These are phyloP conservation scores for Iguana delicatissima DNA, from an alignment of 2,797 vertebrate genomes.

Conservation along the genomic window DNA sequence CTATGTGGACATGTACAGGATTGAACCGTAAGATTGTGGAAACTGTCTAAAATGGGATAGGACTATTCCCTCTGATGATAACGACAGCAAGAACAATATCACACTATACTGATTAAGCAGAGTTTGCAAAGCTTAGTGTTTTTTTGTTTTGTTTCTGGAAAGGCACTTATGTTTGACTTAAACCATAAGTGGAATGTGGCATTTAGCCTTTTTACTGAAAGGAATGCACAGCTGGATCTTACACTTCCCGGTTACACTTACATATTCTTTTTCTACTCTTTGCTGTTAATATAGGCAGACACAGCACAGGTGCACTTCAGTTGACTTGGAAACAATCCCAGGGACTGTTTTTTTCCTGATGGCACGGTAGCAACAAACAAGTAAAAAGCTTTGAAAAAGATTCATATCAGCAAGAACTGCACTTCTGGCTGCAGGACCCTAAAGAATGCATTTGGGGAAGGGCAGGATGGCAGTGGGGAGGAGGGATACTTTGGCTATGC, in stretches of 20 bases:
- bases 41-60: background rate
- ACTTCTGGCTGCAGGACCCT: background rate
- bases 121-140: background rate
- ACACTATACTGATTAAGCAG: background rate
- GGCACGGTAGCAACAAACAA: constrained; percentile 27
- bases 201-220: background rate
- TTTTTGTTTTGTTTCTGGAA: background rate
- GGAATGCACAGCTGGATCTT: constrained; percentile 22
- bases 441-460: background rate
- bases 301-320: background rate
- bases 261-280: background rate
- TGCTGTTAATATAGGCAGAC: background rate
- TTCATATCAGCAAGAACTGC: background rate
- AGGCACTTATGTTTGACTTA: background rate
- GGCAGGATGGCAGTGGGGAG: background rate
- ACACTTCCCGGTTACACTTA: background rate
- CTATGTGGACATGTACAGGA: background rate
- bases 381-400: constrained; percentile 32
- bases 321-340: constrained; percentile 40
- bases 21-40: background rate
- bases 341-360: background rate
- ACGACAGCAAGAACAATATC: background rate
- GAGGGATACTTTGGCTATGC: background rate
- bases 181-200: background rate
- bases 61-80: background rate